These are phyloP conservation scores for Porites cylindrica DNA, from an alignment of 92 coral and sea anemone genomes.

Conservation along the genomic window DNA sequence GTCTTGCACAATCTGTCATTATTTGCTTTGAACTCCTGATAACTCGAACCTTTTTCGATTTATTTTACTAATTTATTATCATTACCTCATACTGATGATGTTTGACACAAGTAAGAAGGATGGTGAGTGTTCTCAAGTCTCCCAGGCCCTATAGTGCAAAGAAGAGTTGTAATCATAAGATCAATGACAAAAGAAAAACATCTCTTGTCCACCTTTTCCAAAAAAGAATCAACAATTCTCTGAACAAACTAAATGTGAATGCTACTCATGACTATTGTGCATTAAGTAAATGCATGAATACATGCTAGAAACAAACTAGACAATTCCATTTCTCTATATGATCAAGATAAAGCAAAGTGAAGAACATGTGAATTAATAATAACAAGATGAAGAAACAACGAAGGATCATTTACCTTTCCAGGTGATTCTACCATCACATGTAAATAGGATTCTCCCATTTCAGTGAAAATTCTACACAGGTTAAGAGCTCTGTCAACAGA, in stretches of 20 bases:
- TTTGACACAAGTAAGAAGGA: constrained; percentile 89
- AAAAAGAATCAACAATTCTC: no score
- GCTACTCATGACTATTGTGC: no score
- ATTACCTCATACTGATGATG: constrained; percentile 94
- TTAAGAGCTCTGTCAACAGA: constrained; percentile 80
- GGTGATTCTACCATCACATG: constrained; percentile 74
- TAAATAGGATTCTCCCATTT: constrained; percentile 92
- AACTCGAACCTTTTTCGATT: no score
- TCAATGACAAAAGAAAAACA: no score
- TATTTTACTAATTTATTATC: no score
- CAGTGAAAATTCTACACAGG: constrained; percentile 96
- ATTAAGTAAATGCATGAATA: no score
- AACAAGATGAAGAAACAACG: neutral
- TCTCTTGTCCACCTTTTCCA: no score
- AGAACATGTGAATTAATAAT: neutral
- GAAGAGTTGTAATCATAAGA: neutral
- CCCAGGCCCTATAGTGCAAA: constrained; percentile 68
- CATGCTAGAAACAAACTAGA: neutral
- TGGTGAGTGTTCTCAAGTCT: constrained; percentile 83
- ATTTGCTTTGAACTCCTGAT: no score
- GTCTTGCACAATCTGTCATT: no score
- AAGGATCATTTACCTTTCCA: constrained; percentile 67
- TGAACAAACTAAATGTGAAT: no score
- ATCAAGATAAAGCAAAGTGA: neutral
- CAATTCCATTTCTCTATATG: no score